These are phyloP conservation scores for Cosmorhoe ocellata DNA, from an alignment of 2,888 invertebrate species.

Conservation along the genomic window DNA sequence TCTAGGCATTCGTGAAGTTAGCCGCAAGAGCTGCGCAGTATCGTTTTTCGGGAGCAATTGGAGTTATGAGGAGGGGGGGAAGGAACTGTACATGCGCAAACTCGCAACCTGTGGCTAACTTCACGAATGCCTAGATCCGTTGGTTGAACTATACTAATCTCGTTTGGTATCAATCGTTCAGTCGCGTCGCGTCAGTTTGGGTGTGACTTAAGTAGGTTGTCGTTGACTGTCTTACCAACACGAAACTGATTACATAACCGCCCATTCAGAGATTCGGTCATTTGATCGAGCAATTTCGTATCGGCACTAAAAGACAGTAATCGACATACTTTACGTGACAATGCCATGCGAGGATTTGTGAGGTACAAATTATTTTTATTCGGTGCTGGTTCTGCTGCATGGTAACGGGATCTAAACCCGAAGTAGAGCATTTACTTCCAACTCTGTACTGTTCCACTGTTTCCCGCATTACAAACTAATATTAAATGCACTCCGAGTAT, in stretches of 20 bases:
- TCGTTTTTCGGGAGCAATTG: no score
- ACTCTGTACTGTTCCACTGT: conserved; percentile 5
- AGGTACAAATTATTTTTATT: conserved; percentile 19
- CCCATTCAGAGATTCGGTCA: no score
- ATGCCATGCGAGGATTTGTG: conserved; percentile 14
- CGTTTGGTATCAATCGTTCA: no score
- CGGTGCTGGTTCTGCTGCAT: conserved; percentile 28
- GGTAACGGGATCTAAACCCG: not conserved
- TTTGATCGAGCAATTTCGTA: not conserved
- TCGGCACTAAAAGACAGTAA: not conserved
- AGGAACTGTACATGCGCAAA: no score
- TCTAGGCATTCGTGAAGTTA: no score
- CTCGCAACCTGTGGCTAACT: no score
- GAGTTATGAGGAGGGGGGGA: no score
- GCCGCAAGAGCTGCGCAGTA: no score
- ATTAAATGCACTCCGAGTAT: no score
- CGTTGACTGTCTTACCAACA: conserved; percentile 1
- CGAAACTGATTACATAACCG: not conserved
- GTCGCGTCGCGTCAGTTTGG: not conserved
- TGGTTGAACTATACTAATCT: no score
- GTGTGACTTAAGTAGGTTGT: conserved; percentile 6
- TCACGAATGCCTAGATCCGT: no score
- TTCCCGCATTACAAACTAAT: conserved; percentile 13
- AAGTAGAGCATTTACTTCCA: conserved; percentile 8
- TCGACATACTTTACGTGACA: conserved; percentile 1